Percentiles rank a stretch among this genome's conserved stretches.
These are phyloP conservation scores for Cantharis lateralis DNA, from an alignment of 2,888 invertebrate genomes.

Conservation along the genomic window DNA sequence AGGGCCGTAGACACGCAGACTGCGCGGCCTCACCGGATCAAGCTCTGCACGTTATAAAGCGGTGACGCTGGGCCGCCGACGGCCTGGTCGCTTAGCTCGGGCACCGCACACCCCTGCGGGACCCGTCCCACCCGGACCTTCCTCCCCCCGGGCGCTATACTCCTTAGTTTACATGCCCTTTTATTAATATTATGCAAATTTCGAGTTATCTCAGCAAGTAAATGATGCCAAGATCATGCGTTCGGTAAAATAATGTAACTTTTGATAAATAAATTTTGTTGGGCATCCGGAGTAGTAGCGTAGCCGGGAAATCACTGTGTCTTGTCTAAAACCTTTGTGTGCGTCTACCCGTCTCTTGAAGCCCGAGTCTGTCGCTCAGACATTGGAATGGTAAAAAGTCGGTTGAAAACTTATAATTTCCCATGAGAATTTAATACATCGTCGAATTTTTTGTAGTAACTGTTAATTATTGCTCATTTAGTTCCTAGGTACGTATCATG, in stretches of 20 bases:
- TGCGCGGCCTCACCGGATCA: slow-evolving; percentile 48
- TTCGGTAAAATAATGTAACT: background rate
- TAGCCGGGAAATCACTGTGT: slow-evolving; percentile 68
- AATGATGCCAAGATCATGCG: background rate
- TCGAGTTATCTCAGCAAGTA: background rate
- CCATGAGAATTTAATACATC: slow-evolving; percentile 19
- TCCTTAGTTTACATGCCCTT: slow-evolving; percentile 25
- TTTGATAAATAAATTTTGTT: background rate
- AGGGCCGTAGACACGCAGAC: slow-evolving; percentile 44
- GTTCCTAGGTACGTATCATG: slow-evolving; percentile 55
- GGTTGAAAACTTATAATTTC: slow-evolving; percentile 14
- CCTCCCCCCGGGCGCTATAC: slow-evolving; percentile 40
- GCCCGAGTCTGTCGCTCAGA: slow-evolving; percentile 55
- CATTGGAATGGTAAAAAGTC: slow-evolving; percentile 30
- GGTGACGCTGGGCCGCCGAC: slow-evolving; percentile 42
- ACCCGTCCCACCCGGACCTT: slow-evolving; percentile 41
- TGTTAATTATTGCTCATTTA: slow-evolving; percentile 40
- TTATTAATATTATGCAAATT: background rate
- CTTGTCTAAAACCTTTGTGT: slow-evolving; percentile 91
- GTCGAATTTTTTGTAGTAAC: slow-evolving; percentile 29
- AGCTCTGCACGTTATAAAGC: slow-evolving; percentile 50
- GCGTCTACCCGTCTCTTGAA: slow-evolving; percentile 69
- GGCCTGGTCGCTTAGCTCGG: slow-evolving; percentile 50
- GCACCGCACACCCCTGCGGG: slow-evolving; percentile 55
- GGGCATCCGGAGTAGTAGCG: slow-evolving; percentile 55